Base-by-base conservation (phyloP, 2,888 invertebrate genomes). In the Rhagonycha lutea region DNA sequence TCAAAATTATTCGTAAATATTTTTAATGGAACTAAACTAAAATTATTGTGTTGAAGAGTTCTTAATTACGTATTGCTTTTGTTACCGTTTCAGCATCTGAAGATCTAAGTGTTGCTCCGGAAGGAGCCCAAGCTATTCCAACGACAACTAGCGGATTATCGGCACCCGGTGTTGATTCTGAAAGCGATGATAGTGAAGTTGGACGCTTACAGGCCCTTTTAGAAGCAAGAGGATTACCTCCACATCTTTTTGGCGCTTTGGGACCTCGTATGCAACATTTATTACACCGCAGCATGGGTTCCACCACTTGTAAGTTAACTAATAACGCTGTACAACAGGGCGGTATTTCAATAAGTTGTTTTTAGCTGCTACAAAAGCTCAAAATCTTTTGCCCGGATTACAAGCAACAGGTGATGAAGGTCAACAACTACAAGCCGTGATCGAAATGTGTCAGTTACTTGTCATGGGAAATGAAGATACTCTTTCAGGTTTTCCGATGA, bases 381-480 rank as follows among this genome's bases (percentile, higher is more conserved):
- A 98, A 84, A 97, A 98, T 85, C 89, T 98, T 68, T 88, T 98
- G 65, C 95, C 96, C 81, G 98, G 97, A 0, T 90, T 99, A 79
- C 98, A 98, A 87, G 96, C 98, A 3, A 94, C 94, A 23, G 96
- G 96, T 4, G 98, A 99, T 87, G 98, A 98, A 86, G 97, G 97
- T 9, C 97, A 97, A 85, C 98, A 99, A 88, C 89, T 99, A 78
- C 97, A 98, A 86, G 97, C 98, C 1, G 98, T 97, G 60, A 98
- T 98, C 79, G 98, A 98, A 89, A 98, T 99, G 98, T 98, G 98
- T 87, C 98, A 99, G 90, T 93, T 99, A 88, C 90, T 99, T 73
- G 98, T 99, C 47, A 99, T 99, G 98, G 98, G 98, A 81, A 99
- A 99, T 87, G 99, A 99, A 89, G 99, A 99, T 87, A 98, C 98